A percentile compares a stretch with the other conserved stretches of the same genome.
These are phyloP conservation scores for Epinephelus malabaricus DNA, from an alignment of 2,797 vertebrate species.

Conservation along the genomic window DNA sequence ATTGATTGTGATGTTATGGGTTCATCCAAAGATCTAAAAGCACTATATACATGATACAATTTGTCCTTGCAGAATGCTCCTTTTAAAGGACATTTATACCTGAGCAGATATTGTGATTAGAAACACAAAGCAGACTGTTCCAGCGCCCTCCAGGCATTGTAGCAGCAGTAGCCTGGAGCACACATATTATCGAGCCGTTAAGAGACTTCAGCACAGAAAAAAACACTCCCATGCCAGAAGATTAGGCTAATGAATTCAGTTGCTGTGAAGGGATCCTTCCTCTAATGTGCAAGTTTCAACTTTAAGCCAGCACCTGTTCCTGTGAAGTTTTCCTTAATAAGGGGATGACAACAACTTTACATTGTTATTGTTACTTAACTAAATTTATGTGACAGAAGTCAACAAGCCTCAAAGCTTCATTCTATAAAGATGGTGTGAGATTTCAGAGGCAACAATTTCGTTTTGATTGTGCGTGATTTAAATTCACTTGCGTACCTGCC, in stretches of 20 bases:
- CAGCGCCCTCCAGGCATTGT: slow-evolving; percentile 28
- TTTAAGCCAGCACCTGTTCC: slow-evolving; percentile 24
- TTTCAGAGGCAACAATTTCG: background rate
- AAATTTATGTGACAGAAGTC: background rate
- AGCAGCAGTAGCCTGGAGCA: slow-evolving; percentile 38
- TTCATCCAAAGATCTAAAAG: slow-evolving; percentile 3
- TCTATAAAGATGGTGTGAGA: background rate
- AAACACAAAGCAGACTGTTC: slow-evolving; percentile 38
- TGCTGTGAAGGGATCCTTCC: slow-evolving; percentile 16
- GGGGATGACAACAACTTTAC: background rate
- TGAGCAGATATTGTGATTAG: slow-evolving; percentile 20
- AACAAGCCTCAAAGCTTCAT: background rate
- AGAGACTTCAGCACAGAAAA: slow-evolving; percentile 15
- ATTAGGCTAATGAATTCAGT: slow-evolving; percentile 46
- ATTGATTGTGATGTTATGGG: background rate
- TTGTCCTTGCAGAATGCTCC: slow-evolving; percentile 7
- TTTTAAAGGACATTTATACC: slow-evolving; percentile 1
- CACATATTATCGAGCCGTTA: slow-evolving; percentile 28
- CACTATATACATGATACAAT: background rate
- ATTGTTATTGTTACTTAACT: background rate
- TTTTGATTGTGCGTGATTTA: background rate
- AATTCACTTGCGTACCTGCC: background rate
- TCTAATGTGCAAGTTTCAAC: slow-evolving; percentile 18
- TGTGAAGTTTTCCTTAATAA: background rate
- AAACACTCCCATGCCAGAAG: slow-evolving; percentile 12